phyloP scores from a whole-genome alignment of 2,113 vertebrate species.

The Actenoides hombroni region DNA sequence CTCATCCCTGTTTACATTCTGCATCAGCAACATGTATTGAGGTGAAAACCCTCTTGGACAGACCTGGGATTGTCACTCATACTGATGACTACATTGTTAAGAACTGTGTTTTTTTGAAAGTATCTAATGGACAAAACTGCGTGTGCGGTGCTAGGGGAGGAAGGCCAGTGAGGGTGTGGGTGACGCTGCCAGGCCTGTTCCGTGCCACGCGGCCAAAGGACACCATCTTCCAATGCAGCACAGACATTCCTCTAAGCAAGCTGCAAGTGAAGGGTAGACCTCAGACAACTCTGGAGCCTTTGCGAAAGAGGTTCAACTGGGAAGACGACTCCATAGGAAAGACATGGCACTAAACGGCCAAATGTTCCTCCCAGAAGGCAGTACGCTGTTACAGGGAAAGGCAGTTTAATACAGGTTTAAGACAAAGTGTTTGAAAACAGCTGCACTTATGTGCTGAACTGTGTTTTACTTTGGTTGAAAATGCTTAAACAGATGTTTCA shows the following conservation, averaged over 20 bases:
- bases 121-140: neutral
- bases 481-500: neutral
- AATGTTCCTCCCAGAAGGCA: neutral
- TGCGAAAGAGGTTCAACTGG: rapidly evolving
- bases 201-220: too few species aligned
- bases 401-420: neutral
- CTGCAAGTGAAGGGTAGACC: rapidly evolving
- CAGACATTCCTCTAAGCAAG: neutral
- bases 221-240: rapidly evolving
- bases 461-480: neutral
- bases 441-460: neutral
- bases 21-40: neutral
- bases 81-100: neutral
- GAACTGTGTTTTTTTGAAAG: neutral
- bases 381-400: rapidly evolving
- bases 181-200: neutral
- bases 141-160: neutral
- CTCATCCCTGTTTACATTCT: neutral
- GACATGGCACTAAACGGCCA: neutral
- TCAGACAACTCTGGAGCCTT: neutral
- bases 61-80: neutral
- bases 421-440: neutral
- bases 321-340: neutral
- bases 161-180: neutral
- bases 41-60: neutral